Evolutionary conservation across 2,888 invertebrate genomes (phyloP), one percentile per base, ranked within the genome.

Genomic region (Exocentrus adspersus): DNA sequence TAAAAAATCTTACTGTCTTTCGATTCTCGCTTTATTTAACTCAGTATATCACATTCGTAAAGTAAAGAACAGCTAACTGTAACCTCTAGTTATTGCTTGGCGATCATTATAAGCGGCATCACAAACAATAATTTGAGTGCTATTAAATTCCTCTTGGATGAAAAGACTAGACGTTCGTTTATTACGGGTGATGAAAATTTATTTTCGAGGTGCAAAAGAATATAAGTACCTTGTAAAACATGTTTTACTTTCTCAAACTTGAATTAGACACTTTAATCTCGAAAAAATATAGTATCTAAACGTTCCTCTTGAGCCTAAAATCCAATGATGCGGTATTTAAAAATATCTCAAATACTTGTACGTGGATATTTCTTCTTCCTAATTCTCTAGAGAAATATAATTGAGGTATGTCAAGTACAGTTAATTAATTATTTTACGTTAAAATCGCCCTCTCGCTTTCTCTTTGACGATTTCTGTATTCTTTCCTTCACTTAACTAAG

Each of bases 391-490:
- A 71, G 70, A 73, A 72, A 70, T 71, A 62, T 71, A 67, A 71
- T 64, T 74, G 72, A 73, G 73, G 72, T 73, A 73, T 71, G 70
- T 70, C 69, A 67, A 68, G 61, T 67, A 51, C 46, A 61, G 37
- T 45, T 59, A 24, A 42, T 48, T 52, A 20, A 51, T 62, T 61
- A 32, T 62, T 64, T 58, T 37, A 57, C 60, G 43, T 28, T 32
- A 45, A 51, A 62, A 5, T 46, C 21, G 19, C 32, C 37, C 30
- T 48, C 48, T 54, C 62, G 51, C 53, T 69, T 72, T 72, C 72
- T 72, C 70, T n/a, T n/a, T n/a, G n/a, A 68, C 72, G 72, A 73
- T 73, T 71, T 74, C 71, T 69, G 72, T 72, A 74, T 72, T 72
- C 68, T 68, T 72, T 75, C 65, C 70, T 72, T n/a, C 65, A 68